phyloP scores from a whole-genome alignment of 2,888 invertebrate species.

The Dicycla oo region DNA sequence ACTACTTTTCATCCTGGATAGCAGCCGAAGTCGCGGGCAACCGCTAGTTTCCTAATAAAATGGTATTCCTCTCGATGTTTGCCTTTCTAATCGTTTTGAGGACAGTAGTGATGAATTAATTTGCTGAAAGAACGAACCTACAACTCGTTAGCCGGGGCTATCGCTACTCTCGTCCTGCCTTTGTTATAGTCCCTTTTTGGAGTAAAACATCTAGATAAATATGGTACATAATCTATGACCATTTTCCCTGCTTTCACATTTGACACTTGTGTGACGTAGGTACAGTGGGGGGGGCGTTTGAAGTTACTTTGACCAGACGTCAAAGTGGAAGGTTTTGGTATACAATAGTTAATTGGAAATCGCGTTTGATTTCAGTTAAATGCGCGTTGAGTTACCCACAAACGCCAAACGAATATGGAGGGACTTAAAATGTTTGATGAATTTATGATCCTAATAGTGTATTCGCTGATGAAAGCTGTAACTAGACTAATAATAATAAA shows the following conservation, averaged over 20 bases:
- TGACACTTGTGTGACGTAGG: slow-evolving; percentile 58
- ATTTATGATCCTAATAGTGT: not conserved
- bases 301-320: slow-evolving; percentile 44
- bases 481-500: too few relatives aligned
- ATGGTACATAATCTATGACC: slow-evolving; percentile 12
- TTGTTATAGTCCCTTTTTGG: not conserved
- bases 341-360: slow-evolving; percentile 48
- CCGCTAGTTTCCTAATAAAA: too few relatives aligned
- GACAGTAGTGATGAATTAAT: not conserved
- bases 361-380: slow-evolving; percentile 22
- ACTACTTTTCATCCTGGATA: too few relatives aligned
- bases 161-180: not conserved
- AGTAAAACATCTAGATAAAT: not conserved
- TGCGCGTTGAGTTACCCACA: not conserved
- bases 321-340: slow-evolving; percentile 44
- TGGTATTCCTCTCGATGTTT: not conserved
- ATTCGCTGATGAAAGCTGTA: too few relatives aligned
- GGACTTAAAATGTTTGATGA: not conserved
- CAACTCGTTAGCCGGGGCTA: too few relatives aligned
- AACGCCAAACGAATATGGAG: not conserved
- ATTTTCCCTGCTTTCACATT: slow-evolving; percentile 43
- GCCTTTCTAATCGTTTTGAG: not conserved
- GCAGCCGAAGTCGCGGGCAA: too few relatives aligned
- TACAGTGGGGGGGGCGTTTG: slow-evolving; percentile 31
- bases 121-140: too few relatives aligned